Evolutionary conservation across 2,888 invertebrate genomes (phyloP).

Genomic region (Drosophila greeni): DNA sequence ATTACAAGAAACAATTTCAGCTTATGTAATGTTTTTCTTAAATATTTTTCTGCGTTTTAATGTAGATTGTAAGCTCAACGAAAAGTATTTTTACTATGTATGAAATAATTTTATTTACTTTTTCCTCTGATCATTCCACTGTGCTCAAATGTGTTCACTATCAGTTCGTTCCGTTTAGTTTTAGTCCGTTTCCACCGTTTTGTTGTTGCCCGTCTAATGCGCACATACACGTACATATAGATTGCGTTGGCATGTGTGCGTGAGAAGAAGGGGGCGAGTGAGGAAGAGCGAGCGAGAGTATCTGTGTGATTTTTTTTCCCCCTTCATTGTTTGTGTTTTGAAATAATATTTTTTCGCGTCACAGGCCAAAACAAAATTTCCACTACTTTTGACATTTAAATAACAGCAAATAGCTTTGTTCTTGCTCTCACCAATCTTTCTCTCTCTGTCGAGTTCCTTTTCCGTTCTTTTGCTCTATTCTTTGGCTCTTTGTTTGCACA

Average conservation of each 20-base stretch:
- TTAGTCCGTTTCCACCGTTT: slow-evolving; percentile 39
- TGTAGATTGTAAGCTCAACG: neutral
- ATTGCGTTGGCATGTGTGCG: slow-evolving; percentile 19
- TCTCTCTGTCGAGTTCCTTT: neutral
- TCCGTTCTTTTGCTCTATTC: slow-evolving; percentile 14
- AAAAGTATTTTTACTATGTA: neutral
- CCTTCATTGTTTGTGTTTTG: slow-evolving; percentile 36
- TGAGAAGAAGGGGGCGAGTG: slow-evolving; percentile 9
- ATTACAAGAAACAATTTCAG: no score
- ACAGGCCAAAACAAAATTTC: slow-evolving; percentile 45
- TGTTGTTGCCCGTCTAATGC: slow-evolving; percentile 59
- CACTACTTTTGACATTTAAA: slow-evolving; percentile 47
- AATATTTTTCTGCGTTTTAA: neutral
- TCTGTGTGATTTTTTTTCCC: slow-evolving; percentile 21
- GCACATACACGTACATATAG: slow-evolving; percentile 31
- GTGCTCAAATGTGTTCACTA: slow-evolving; percentile 58
- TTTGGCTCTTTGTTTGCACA: slow-evolving; percentile 40
- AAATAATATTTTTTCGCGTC: slow-evolving; percentile 36
- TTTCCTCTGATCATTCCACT: slow-evolving; percentile 25
- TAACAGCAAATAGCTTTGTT: slow-evolving; percentile 16
- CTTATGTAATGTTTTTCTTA: neutral
- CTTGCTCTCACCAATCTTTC: slow-evolving; percentile 2
- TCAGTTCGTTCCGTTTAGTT: slow-evolving; percentile 56
- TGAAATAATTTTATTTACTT: neutral
- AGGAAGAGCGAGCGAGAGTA: slow-evolving; percentile 19